Base-by-base conservation (phyloP, 2,113 vertebrate genomes). In the Clarias macrocephalus region DNA sequence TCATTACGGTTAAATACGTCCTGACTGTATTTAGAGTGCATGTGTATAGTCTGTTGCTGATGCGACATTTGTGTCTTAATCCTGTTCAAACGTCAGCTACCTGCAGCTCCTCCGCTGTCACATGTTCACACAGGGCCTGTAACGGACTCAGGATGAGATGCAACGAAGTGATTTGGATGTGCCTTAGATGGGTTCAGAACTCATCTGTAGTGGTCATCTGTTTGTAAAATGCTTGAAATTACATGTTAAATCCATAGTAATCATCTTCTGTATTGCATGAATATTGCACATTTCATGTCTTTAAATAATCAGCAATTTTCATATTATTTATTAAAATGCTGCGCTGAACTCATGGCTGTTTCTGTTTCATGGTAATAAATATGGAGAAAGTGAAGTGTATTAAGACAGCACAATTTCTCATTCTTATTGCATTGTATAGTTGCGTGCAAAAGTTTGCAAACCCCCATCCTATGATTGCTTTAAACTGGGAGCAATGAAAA, bases 211-310 rank as follows among this genome's bases (percentile, higher is more conserved):
- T 92, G 89, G 91, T 88, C 88, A 82, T 59, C 16, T 72, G 68
- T 79, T 80, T 76, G 85, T 70, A 86, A 65, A 89, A 91, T 91
- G 88, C 89, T 90, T 84, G 86, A 86, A 82, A 88, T 90, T 86
- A 91, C 90, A 82, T 85, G 87, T 75, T 65, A 57, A 75, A 80
- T 60, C 75, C 87, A 83, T 89, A 82, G 68, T 85, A 80, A 48
- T 82, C 33, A 23, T 85, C 72, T 48, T 86, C 88, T 89, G 79
- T 92, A 92, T 89, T 82, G 90, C 93, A 94, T 91, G 91, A 91
- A 94, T 92, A 91, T 93, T 94, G 92, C 92, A 93, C 93, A 93
- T 86, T 93, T 93, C 90, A 86, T 91, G 83, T 93, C 87, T 91
- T 93, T 90, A 88, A 89, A 90, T 89, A 62, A 83, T 68, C 87